A percentile compares a stretch with the other conserved stretches of the same genome.
These are phyloP conservation scores for Esox masquinongy DNA, from an alignment of 2,797 vertebrate species.

Conservation along the genomic window DNA sequence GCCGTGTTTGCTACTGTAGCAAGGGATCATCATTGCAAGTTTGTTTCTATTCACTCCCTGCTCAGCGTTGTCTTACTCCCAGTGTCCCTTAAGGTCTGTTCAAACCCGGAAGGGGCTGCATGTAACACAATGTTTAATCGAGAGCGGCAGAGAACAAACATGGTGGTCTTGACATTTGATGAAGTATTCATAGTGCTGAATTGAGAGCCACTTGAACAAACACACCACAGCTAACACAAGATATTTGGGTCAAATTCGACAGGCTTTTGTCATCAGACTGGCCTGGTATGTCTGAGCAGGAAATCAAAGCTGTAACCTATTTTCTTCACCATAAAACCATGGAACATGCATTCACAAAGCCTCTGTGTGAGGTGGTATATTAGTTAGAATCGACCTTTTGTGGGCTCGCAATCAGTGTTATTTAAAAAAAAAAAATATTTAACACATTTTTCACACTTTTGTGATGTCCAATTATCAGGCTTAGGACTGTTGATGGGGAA, in stretches of 20 bases:
- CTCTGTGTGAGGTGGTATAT: not conserved
- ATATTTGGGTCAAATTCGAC: conserved; percentile 10
- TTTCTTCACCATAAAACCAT: not conserved
- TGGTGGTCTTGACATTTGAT: conserved; percentile 54
- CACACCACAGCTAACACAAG: conserved; percentile 15
- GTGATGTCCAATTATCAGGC: too few relatives aligned
- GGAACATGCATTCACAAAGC: not conserved
- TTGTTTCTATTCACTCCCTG: conserved; percentile 54
- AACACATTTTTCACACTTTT: too few relatives aligned
- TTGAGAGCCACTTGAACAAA: conserved; percentile 7
- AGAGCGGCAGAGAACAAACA: conserved; percentile 54
- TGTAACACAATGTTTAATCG: conserved; percentile 43
- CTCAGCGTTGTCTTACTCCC: conserved; percentile 41
- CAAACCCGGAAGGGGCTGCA: conserved; percentile 20
- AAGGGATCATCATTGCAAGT: conserved; percentile 25
- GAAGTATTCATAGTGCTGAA: conserved; percentile 48
- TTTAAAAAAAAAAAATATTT: too few relatives aligned
- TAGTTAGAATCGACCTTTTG: not conserved
- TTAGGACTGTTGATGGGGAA: too few relatives aligned
- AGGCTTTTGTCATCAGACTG: not conserved
- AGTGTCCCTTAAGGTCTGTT: conserved; percentile 32
- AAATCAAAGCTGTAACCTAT: not conserved
- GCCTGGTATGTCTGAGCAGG: not conserved
- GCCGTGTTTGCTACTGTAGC: conserved; percentile 45
- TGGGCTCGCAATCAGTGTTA: not conserved